A percentile compares a stretch with the other conserved stretches of the same genome.
These are phyloP conservation scores for Euzophera pinguis DNA, from an alignment of 2,888 invertebrate species.

Conservation along the genomic window DNA sequence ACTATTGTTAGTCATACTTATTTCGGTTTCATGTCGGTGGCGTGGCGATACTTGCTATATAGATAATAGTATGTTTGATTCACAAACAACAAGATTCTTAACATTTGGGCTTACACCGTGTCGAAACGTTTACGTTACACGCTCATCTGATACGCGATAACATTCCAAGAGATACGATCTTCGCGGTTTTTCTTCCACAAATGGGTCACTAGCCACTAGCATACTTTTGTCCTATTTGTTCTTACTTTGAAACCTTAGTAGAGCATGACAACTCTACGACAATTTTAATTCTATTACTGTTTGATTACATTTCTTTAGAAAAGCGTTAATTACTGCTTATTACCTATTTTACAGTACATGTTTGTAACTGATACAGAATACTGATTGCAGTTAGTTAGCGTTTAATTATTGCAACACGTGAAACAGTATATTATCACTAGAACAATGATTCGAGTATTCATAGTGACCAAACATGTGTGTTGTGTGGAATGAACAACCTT, in stretches of 20 bases:
- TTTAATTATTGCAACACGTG: constrained; percentile 19
- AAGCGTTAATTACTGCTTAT: background rate
- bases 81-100: constrained; percentile 43
- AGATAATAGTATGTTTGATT: constrained; percentile 36
- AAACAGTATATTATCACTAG: constrained; percentile 16
- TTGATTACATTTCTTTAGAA: constrained; percentile 1
- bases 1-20: constrained; percentile 6
- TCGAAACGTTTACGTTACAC: constrained; percentile 44
- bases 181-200: constrained; percentile 18
- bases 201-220: constrained; percentile 3
- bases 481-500: constrained; percentile 33
- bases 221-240: constrained; percentile 12
- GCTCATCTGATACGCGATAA: constrained; percentile 45
- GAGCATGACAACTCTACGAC: constrained; percentile 3
- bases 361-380: background rate
- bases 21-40: constrained; percentile 10
- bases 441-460: constrained; percentile 17
- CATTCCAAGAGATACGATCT: constrained; percentile 32
- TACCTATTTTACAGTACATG: background rate
- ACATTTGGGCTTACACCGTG: constrained; percentile 33
- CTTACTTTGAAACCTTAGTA: constrained; percentile 8
- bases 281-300: constrained; percentile 8
- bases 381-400: constrained; percentile 16
- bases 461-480: constrained; percentile 16
- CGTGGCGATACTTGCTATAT: constrained; percentile 16